Evolutionary conservation across 2,113 vertebrate genomes (phyloP).

Genomic region (Myodes glareolus): DNA sequence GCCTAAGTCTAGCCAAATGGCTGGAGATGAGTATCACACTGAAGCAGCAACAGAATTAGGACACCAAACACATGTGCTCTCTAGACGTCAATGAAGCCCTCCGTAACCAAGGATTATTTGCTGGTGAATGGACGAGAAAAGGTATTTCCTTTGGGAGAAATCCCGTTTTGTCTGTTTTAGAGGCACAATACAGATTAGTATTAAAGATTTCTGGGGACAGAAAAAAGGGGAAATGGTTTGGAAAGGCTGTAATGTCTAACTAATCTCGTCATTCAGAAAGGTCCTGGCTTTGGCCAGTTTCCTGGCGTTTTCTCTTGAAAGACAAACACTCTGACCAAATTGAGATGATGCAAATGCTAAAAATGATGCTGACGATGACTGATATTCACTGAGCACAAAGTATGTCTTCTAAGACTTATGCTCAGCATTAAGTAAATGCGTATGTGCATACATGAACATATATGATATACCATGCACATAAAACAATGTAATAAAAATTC

Average conservation of each 20-base stretch:
- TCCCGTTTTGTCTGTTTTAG: conserved; percentile 43
- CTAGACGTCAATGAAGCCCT: conserved; percentile 47
- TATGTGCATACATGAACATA: not conserved
- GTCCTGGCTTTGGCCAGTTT: conserved; percentile 39
- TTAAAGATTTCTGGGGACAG: conserved; percentile 46
- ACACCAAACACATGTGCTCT: conserved; percentile 21
- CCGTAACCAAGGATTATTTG: not conserved
- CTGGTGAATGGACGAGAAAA: not conserved
- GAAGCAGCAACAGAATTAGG: conserved; percentile 55
- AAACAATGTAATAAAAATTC: not conserved
- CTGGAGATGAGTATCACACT: conserved; percentile 55
- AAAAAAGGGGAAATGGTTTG: conserved; percentile 57
- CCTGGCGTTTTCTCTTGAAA: conserved; percentile 44
- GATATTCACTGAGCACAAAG: not conserved
- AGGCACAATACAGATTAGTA: conserved; percentile 8
- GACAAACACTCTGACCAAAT: not conserved
- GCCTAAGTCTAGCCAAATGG: conserved; percentile 48
- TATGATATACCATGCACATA: not conserved
- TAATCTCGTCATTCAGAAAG: conserved; percentile 11
- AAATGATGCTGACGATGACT: not conserved
- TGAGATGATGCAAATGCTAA: not conserved
- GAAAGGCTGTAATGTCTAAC: not conserved
- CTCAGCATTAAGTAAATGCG: not conserved
- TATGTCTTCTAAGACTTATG: not conserved
- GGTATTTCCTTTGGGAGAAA: conserved; percentile 49